Conservation (phyloP, 1,140 invertebrate species). For the Pentalonia nigronervosa region DNA sequence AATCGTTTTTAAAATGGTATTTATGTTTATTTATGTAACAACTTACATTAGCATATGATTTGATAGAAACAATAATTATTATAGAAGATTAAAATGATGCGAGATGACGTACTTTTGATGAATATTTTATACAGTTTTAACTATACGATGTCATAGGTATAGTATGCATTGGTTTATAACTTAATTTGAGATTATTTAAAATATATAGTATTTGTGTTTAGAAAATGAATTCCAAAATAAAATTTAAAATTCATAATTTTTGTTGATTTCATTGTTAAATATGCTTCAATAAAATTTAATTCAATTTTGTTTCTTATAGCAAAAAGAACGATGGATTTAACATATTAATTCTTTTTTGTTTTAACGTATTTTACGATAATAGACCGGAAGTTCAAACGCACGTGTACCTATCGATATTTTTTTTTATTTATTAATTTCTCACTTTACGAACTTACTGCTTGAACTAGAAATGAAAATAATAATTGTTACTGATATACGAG, state of each 20-base stretch:
- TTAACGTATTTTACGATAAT: background rate
- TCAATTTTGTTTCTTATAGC: background rate
- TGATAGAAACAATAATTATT: background rate
- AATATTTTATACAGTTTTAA: background rate
- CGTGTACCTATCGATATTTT: background rate
- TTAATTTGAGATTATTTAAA: background rate
- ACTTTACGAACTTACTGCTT: background rate
- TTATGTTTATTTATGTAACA: background rate
- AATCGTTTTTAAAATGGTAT: background rate
- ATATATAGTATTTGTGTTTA: background rate
- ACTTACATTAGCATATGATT: background rate
- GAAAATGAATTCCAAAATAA: background rate
- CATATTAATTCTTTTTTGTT: background rate
- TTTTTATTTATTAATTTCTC: background rate
- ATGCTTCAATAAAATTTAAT: background rate
- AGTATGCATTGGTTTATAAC: background rate
- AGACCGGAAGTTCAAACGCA: constrained; percentile 15
- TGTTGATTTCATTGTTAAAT: background rate
- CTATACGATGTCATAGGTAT: background rate
- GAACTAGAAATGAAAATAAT: background rate
- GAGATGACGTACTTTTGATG: background rate
- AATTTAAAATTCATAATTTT: background rate
- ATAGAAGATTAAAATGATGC: background rate
- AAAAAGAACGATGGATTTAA: background rate
- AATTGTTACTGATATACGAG: background rate